Percentiles rank a stretch among this genome's conserved stretches.
Evolutionary conservation across 2,888 invertebrate genomes (phyloP).

Genomic region (Fragum fragum): DNA sequence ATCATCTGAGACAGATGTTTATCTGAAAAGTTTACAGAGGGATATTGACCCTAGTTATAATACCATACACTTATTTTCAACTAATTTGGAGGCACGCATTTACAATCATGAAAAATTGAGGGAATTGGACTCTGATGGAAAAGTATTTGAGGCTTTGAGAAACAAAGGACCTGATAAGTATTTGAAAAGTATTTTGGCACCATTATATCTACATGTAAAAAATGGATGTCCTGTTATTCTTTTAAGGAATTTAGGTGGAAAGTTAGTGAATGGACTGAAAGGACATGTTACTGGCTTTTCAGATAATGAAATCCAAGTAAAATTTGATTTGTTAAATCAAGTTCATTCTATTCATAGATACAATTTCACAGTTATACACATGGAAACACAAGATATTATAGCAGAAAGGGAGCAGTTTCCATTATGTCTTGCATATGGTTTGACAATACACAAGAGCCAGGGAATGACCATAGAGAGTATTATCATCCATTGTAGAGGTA

Average conservation of each 20-base stretch:
- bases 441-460: conserved; percentile 51
- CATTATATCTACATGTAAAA: conserved; percentile 46
- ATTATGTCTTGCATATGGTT: conserved; percentile 37
- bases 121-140: conserved; percentile 18
- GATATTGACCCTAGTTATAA: conserved; percentile 15
- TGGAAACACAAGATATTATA: conserved; percentile 21
- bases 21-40: conserved; percentile 39
- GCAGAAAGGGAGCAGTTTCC: conserved; percentile 48
- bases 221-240: conserved; percentile 50
- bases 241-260: conserved; percentile 48
- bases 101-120: conserved; percentile 27
- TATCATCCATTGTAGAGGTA: conserved; percentile 38
- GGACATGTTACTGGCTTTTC: conserved; percentile 16
- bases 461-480: conserved; percentile 53
- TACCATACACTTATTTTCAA: conserved; percentile 42
- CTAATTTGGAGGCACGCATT: conserved; percentile 44
- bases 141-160: conserved; percentile 28
- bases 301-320: conserved; percentile 8
- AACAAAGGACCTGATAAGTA: conserved; percentile 37
- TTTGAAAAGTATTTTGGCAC: conserved; percentile 45
- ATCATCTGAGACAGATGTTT: conserved; percentile 34
- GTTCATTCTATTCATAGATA: conserved; percentile 8
- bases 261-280: conserved; percentile 53
- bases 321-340: conserved; percentile 2
- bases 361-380: conserved; percentile 32